Evolutionary conservation across 2,888 invertebrate genomes (phyloP).

Genomic region (Pseudanteris insignis): DNA sequence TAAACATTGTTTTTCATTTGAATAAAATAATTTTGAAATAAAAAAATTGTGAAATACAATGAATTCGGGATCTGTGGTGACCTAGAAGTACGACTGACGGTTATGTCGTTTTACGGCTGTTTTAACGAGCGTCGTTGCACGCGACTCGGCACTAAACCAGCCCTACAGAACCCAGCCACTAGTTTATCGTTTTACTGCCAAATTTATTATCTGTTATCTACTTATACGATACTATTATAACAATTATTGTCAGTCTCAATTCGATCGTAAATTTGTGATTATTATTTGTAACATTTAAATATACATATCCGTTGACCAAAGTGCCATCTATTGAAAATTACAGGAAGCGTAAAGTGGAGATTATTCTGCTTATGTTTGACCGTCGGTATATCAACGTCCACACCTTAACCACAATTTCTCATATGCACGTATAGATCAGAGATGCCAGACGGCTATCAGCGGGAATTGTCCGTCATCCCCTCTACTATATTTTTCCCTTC

Average conservation of each 20-base stretch:
- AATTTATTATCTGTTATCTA: conserved; percentile 67
- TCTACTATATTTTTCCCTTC: too few species aligned
- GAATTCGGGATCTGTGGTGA: conserved; percentile 41
- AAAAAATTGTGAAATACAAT: too few species aligned
- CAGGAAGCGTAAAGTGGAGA: conserved; percentile 47
- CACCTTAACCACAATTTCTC: too few species aligned
- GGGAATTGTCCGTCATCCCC: too few species aligned
- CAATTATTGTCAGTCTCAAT: conserved; percentile 67
- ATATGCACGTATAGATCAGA: too few species aligned
- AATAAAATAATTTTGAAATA: too few species aligned
- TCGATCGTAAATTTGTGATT: conserved; percentile 60
- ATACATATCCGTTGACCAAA: conserved; percentile 33
- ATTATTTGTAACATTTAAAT: conserved; percentile 54
- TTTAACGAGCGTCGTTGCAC: conserved; percentile 66
- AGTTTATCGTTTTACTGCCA: conserved; percentile 65
- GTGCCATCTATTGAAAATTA: conserved; percentile 58
- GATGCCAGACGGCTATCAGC: too few species aligned
- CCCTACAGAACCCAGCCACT: conserved; percentile 65
- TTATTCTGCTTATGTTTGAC: conserved; percentile 47
- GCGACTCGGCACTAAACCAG: conserved; percentile 66
- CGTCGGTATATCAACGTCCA: too few species aligned
- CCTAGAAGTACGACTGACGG: conserved; percentile 51
- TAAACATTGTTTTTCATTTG: too few species aligned
- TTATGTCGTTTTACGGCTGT: conserved; percentile 64
- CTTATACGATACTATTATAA: conserved; percentile 65